Evolutionary conservation across 1,140 invertebrate species (phyloP).

Genomic region (Drosophila oshimai): DNA sequence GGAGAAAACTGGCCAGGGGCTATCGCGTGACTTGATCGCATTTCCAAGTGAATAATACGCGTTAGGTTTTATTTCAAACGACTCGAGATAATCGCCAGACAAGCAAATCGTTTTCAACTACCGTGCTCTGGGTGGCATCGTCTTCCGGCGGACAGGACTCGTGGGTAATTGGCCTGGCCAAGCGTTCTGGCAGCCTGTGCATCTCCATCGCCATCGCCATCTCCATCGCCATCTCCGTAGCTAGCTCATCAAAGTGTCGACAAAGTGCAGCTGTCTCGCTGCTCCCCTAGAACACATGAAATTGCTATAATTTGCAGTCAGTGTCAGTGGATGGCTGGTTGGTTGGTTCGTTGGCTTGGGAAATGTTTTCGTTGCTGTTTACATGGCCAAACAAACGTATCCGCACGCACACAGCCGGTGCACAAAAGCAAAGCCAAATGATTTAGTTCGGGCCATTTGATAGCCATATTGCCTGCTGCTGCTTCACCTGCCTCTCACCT

Average conservation of each 20-base stretch:
- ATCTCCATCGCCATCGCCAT: too few species aligned
- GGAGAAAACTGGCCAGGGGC: background rate
- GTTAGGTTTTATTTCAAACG: slow-evolving; percentile 30
- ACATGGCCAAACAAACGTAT: slow-evolving; percentile 49
- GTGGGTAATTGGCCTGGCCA: slow-evolving; percentile 21
- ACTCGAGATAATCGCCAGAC: slow-evolving; percentile 56
- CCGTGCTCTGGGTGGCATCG: slow-evolving; percentile 41
- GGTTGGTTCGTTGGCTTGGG: slow-evolving; percentile 10
- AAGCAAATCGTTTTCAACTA: slow-evolving; percentile 59
- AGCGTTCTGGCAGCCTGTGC: slow-evolving; percentile 21
- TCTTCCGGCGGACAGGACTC: slow-evolving; percentile 22
- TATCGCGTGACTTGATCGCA: slow-evolving; percentile 59
- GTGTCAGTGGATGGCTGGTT: slow-evolving; percentile 63
- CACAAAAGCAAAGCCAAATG: slow-evolving; percentile 39
- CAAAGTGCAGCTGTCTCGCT: slow-evolving; percentile 52
- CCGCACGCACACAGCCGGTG: slow-evolving; percentile 27
- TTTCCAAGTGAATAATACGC: slow-evolving; percentile 51
- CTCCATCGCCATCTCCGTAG: slow-evolving; percentile 31
- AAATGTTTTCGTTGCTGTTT: slow-evolving; percentile 51
- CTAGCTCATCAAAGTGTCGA: slow-evolving; percentile 72
- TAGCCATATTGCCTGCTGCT: slow-evolving; percentile 9
- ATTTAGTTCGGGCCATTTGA: slow-evolving; percentile 46
- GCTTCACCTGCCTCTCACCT: slow-evolving; percentile 44
- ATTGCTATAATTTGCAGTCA: slow-evolving; percentile 67
- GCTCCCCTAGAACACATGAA: slow-evolving; percentile 28